These are phyloP conservation scores for Stenodera caucasica DNA, from an alignment of 2,888 invertebrate species.

Conservation along the genomic window DNA sequence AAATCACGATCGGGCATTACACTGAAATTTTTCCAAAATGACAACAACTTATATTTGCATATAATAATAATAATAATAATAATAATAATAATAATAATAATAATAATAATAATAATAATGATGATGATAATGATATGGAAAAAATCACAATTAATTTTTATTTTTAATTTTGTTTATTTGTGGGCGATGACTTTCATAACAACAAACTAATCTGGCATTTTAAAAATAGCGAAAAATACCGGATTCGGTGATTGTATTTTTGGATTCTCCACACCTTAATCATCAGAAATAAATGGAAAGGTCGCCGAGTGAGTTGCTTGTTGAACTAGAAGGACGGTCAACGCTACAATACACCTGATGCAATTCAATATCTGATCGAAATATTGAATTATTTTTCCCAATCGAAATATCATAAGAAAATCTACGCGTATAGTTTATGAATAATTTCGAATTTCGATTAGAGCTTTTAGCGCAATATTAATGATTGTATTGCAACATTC, in stretches of 20 bases:
- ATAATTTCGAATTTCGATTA: neutral
- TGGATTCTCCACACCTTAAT: constrained; percentile 19
- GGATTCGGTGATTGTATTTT: constrained; percentile 4
- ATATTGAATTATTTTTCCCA: neutral
- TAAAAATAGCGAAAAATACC: constrained; percentile 11
- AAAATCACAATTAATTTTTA: neutral
- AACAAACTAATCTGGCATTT: neutral
- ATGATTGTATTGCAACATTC: neutral
- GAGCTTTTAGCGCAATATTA: neutral
- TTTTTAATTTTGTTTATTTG: neutral
- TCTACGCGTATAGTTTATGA: too few relatives aligned
- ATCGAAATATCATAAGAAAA: too few relatives aligned
- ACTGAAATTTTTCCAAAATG: constrained; percentile 1
- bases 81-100: constrained; percentile 1
- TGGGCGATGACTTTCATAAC: neutral
- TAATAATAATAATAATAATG: neutral
- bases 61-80: constrained; percentile 8
- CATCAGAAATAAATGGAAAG: constrained; percentile 18
- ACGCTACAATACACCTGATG: constrained; percentile 11
- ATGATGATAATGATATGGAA: neutral
- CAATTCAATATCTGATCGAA: neutral
- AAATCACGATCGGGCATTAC: constrained; percentile 14
- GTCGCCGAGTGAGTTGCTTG: constrained; percentile 16
- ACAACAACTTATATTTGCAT: constrained; percentile 11
- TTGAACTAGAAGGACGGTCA: constrained; percentile 22